Percentiles rank a stretch among this genome's conserved stretches.
Evolutionary conservation across 2,888 invertebrate genomes (phyloP).

Genomic region (Pollenia griseotomentosa): DNA sequence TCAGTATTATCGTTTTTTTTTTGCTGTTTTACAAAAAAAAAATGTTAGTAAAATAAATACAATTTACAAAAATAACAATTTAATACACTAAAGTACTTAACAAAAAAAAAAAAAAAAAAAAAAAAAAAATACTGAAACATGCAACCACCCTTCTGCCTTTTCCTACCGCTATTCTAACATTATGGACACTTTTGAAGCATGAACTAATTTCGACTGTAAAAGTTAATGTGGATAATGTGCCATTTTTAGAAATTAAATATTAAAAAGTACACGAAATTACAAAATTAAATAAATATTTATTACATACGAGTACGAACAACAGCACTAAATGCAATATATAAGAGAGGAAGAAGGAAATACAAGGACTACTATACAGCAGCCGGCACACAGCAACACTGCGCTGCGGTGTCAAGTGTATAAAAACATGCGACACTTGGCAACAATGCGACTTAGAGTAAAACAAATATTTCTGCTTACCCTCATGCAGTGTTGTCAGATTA

Average conservation of each 20-base stretch:
- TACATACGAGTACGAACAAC: constrained; percentile 20
- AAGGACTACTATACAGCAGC: neutral
- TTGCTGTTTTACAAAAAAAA: neutral
- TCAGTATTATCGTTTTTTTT: neutral
- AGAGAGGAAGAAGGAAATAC: neutral
- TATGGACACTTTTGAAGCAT: constrained; percentile 35
- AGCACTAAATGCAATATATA: neutral
- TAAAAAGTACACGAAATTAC: constrained; percentile 61
- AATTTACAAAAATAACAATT: constrained; percentile 10
- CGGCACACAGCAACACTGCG: constrained; percentile 5
- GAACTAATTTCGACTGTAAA: constrained; percentile 55
- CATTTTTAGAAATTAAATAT: constrained; percentile 66
- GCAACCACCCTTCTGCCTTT: constrained; percentile 3
- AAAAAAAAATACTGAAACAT: neutral
- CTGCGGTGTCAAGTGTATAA: constrained; percentile 50
- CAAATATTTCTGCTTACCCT: constrained; percentile 36
- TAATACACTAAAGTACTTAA: neutral
- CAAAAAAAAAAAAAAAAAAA: constrained; percentile 11
- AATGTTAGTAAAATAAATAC: neutral
- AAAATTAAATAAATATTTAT: constrained; percentile 70
- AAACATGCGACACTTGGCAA: constrained; percentile 61
- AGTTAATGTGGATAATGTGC: constrained; percentile 67
- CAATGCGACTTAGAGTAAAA: constrained; percentile 45
- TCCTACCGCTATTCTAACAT: neutral
- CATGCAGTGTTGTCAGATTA: neutral